Evolutionary conservation across 2,888 invertebrate genomes (phyloP).

Genomic region (Aphelenchoides bicaudatus): DNA sequence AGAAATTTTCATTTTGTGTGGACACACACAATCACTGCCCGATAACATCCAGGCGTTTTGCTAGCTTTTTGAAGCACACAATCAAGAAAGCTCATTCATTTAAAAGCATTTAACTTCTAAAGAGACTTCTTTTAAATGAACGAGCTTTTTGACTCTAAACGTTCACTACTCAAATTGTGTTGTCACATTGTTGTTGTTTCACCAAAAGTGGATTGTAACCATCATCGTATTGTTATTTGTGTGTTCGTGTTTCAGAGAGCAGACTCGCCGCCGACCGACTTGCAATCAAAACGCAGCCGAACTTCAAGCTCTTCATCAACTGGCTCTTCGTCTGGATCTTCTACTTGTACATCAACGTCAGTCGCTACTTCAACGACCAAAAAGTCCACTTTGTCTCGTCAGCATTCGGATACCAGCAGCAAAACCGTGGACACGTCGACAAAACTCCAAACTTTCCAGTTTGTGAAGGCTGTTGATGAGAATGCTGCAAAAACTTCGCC

Average conservation of each 20-base stretch:
- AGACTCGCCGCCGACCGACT: neutral
- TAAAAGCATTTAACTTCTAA: no score
- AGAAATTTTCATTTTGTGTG: neutral
- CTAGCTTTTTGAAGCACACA: neutral
- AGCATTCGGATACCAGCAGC: no score
- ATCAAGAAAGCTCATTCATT: neutral
- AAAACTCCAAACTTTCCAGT: neutral
- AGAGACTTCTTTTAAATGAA: no score
- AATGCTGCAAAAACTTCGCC: constrained; percentile 6
- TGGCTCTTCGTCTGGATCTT: neutral
- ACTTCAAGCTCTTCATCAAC: neutral
- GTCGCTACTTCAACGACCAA: neutral
- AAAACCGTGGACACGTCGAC: no score
- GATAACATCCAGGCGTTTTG: neutral
- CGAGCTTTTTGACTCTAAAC: no score
- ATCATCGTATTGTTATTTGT: constrained; percentile 7
- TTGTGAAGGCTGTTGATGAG: constrained; percentile 9
- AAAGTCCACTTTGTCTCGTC: no score
- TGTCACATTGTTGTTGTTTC: neutral
- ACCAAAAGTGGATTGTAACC: neutral
- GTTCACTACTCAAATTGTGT: neutral
- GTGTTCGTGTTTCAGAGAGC: constrained; percentile 9
- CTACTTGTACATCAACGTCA: neutral
- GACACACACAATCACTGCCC: neutral
- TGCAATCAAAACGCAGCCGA: neutral